Conservation (phyloP, 2,113 vertebrate genomes). For the Anguilla rostrata region DNA sequence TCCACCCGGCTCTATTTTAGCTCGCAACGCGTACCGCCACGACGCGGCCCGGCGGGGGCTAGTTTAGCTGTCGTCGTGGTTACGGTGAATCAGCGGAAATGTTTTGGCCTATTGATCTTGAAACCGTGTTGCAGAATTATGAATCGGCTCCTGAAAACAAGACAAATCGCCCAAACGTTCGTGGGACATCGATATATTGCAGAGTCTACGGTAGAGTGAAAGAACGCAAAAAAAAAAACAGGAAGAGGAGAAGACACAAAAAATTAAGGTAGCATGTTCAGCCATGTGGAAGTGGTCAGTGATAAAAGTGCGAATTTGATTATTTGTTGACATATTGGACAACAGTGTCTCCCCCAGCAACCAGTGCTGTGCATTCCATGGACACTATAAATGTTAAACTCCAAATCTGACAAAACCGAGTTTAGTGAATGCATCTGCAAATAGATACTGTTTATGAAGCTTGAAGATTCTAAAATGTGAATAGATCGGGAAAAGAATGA, state of each 20-base stretch:
- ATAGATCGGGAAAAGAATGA: too few relatives aligned
- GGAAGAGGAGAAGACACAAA: too few relatives aligned
- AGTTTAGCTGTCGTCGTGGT: not conserved
- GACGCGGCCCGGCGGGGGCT: not conserved
- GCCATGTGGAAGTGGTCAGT: too few relatives aligned
- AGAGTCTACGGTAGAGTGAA: too few relatives aligned
- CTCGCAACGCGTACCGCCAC: not conserved
- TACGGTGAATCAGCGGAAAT: not conserved
- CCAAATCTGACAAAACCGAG: too few relatives aligned
- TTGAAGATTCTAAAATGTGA: too few relatives aligned
- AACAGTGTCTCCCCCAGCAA: not conserved
- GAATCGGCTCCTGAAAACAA: not conserved
- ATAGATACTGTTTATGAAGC: not conserved
- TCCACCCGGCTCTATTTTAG: not conserved
- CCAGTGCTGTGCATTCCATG: too few relatives aligned
- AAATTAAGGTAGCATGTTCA: too few relatives aligned
- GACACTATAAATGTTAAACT: too few relatives aligned
- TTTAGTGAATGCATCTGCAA: not conserved
- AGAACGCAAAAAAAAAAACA: too few relatives aligned
- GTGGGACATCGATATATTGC: not conserved
- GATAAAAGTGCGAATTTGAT: not conserved
- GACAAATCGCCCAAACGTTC: not conserved
- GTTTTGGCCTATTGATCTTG: not conserved
- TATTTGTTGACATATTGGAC: not conserved
- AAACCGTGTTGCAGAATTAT: not conserved